These are phyloP conservation scores for Ictalurus furcatus DNA, from an alignment of 2,113 vertebrate species.

Conservation along the genomic window DNA sequence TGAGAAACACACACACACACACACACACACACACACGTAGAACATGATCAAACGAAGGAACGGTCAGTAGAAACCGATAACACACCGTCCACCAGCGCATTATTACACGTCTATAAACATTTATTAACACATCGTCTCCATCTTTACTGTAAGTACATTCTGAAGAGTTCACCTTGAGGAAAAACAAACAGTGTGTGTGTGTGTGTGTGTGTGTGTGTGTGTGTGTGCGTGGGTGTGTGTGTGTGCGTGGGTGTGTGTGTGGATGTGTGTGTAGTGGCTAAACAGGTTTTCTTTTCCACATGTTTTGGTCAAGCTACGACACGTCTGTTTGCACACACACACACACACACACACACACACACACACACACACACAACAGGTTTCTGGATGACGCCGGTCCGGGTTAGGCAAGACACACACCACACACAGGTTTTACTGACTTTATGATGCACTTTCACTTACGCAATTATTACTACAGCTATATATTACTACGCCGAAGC, in stretches of 20 bases:
- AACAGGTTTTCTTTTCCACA: conserved; percentile 23
- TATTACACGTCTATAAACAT: neutral
- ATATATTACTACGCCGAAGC: no score
- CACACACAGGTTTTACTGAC: neutral
- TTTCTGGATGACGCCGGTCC: neutral
- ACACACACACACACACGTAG: no score
- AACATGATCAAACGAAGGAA: no score
- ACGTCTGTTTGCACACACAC: neutral
- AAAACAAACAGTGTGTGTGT: neutral
- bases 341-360: conserved; percentile 15
- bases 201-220: neutral
- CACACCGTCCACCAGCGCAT: neutral
- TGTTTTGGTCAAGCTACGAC: neutral
- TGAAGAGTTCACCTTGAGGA: neutral
- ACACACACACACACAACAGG: neutral
- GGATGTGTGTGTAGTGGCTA: neutral
- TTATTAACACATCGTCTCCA: neutral
- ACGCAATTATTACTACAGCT: neutral
- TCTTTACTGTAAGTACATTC: neutral
- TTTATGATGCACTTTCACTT: neutral
- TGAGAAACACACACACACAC: no score
- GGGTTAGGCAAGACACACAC: neutral
- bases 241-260: neutral
- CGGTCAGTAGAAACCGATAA: no score
- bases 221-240: neutral